Evolutionary conservation across 2,888 invertebrate genomes (phyloP), one percentile per base, ranked within the genome.

Genomic region (Luperina nickerlii): DNA sequence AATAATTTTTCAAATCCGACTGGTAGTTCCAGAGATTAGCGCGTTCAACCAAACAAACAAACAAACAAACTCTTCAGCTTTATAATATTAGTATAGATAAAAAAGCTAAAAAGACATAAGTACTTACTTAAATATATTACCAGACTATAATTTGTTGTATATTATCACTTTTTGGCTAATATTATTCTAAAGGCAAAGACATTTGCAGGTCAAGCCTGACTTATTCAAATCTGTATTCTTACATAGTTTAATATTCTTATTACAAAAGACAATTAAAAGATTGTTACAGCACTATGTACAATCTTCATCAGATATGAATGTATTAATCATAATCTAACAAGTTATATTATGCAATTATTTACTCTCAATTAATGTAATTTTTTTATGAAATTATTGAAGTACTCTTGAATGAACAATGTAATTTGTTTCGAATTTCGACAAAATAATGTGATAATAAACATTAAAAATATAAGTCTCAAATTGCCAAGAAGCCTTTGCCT

Each of bases 221-320:
- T 27, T 60, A 18, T 60, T 15, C n/a, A 48, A 48, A 24, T 62
- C 20, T 74, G 1, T 18, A 54, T 20, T 51, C 32, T 4, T 27
- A 51, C 18, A 24, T 32, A 69, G 11, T 48, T 54, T 60, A 13
- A 74, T 24, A 45, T 24, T 54, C 54, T 20, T 20, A 20, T 8
- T 24, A 24, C 13, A 24, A 57, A 15, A 18, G 76, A 42, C 51
- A 65, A 63, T 42, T 27, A 11, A 27, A 24, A 76, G 24, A 76
- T 76, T 76, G 13, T 27, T n/a, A 45, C 32, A 45, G 13, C 24
- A 54, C 42, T 65, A n/a, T n/a, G n/a, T n/a, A 62, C n/a, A 65
- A 77, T 77, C 77, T 65, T 54, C 0, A 8, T 45, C 9, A 76
- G 42, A 76, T 65, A 76, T 76, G 76, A 20, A 71, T 71, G 15